Conservation (phyloP, 2,797 vertebrate genomes). For the Poecilia picta region DNA sequence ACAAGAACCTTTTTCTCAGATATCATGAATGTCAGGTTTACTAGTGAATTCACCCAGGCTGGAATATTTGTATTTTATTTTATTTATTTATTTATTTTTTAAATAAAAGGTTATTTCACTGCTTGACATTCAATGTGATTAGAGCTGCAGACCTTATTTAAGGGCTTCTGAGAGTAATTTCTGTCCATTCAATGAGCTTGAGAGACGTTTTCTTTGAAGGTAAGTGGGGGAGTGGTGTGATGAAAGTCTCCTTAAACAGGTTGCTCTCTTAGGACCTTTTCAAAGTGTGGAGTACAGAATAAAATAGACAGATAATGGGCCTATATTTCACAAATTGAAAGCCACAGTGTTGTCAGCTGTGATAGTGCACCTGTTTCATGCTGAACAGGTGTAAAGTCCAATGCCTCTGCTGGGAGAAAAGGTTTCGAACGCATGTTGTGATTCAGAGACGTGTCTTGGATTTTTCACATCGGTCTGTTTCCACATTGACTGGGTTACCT, state of each 20-base stretch:
- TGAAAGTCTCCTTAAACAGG: slow-evolving; percentile 1
- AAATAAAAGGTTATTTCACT: neutral
- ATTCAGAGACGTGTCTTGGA: neutral
- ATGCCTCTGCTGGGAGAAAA: neutral
- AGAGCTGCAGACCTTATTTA: slow-evolving; percentile 5
- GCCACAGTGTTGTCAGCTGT: neutral
- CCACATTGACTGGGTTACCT: neutral
- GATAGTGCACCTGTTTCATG: neutral
- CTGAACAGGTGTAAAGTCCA: neutral
- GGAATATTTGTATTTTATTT: neutral
- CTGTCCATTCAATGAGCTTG: neutral
- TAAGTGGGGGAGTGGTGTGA: neutral
- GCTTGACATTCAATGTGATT: neutral
- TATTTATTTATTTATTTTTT: neutral
- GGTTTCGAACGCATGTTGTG: neutral
- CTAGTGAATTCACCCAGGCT: neutral
- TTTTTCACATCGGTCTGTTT: neutral
- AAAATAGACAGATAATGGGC: neutral
- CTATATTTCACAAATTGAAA: neutral
- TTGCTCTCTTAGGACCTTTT: neutral
- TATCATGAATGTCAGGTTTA: neutral
- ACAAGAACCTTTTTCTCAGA: neutral
- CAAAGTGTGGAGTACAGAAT: neutral
- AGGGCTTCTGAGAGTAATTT: slow-evolving; percentile 1
- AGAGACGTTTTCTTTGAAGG: neutral